Base-by-base conservation (phyloP, 1,140 invertebrate genomes). In the Apolygus lucorum region DNA sequence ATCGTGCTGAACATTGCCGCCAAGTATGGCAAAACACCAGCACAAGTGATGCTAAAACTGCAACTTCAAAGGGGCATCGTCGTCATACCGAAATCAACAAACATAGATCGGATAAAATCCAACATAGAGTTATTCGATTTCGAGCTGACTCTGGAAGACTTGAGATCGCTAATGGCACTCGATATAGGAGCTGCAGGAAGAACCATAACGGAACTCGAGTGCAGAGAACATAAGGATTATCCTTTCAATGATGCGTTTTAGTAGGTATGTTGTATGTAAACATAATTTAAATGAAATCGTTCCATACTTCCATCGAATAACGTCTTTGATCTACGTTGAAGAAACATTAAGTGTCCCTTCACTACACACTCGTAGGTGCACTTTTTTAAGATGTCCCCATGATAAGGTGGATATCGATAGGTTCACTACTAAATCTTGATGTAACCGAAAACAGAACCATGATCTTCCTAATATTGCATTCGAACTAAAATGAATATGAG, bases 31-130 rank as follows among this genome's bases (percentile, higher is more conserved):
- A 90, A 89, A 74, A 84, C 83, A 28, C 73, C 85, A 0, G 89
- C 88, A 1, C 90, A 92, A 76, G 80, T 91, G 63, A 81, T 85
- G 27, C 77, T 91, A 52, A 81, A 85, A 52, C 89, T 85, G 76
- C 83, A 85, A 75, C 76, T 73, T 21, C 71, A 88, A 74, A 76
- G 82, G 17, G 83, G 81, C 1, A 74, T 82, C 21, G 78, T 84
- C 52, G 81, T 82, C 22, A 84, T 89, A 69, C 87, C 87, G 1
- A 89, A 89, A 76, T 86, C 84, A 21, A 80, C 83, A 13, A 87
- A 81, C 34, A 78, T 79, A 65, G 73, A 76, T 14, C 76, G 86
- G 54, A 83, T 89, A 29, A 74, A 76, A 52, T 75, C 80, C 63
- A 88, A 88, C 75, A 75, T 84, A 29, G 74, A 84, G 42, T 74